Conservation (phyloP, 2,113 vertebrate genomes). For the Motacilla alba region DNA sequence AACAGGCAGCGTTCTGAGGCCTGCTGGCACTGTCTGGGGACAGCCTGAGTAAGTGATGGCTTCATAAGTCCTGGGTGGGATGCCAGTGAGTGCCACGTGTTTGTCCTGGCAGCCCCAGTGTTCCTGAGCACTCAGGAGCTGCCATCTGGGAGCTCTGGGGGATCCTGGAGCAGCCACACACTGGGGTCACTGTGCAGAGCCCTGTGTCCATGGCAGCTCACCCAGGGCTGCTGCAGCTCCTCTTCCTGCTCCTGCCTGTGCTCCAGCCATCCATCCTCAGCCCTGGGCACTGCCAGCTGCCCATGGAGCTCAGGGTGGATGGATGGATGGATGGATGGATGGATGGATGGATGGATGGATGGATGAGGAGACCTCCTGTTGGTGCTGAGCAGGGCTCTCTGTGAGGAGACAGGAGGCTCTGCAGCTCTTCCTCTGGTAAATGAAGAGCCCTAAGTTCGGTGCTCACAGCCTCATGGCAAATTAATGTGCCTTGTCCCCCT, state of each 20-base stretch:
- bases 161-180: not conserved
- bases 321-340: not conserved
- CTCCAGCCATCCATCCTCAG: not conserved
- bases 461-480: not conserved
- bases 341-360: not conserved
- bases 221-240: not conserved
- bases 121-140: not conserved
- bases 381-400: not conserved
- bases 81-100: not conserved
- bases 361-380: not conserved
- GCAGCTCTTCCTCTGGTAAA: not conserved
- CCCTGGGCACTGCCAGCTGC: not conserved
- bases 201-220: not conserved
- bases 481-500: not conserved
- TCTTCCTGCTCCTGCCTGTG: not conserved
- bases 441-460: not conserved
- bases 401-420: not conserved
- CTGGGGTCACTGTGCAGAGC: not conserved
- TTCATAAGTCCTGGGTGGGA: not conserved
- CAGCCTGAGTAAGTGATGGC: not conserved
- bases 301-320: fast-evolving
- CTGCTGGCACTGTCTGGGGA: not conserved
- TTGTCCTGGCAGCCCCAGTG: not conserved
- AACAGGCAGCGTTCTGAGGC: not conserved
- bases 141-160: not conserved